A percentile compares a stretch with the other conserved stretches of the same genome.
Conservation (phyloP, 2,113 vertebrate species). For the Columba janthina region DNA sequence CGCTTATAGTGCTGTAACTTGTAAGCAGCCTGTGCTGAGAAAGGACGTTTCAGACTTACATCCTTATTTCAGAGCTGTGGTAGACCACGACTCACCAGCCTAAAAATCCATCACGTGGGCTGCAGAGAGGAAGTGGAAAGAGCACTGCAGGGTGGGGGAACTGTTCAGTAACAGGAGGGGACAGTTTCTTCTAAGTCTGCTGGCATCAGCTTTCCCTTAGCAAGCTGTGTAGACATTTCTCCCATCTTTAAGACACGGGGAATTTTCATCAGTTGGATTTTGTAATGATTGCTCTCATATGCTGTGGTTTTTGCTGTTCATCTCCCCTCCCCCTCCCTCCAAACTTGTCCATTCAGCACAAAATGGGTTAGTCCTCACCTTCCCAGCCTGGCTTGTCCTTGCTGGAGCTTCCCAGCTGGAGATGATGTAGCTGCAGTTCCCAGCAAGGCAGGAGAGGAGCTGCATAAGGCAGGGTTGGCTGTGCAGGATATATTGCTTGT, state of each 20-base stretch:
- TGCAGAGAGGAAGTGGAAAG: constrained; percentile 8
- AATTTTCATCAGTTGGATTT: background rate
- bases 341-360: background rate
- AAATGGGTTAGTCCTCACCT: background rate
- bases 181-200: background rate
- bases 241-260: background rate
- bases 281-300: background rate
- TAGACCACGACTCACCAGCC: constrained; percentile 38
- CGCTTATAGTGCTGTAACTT: background rate
- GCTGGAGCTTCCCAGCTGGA: background rate
- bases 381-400: background rate
- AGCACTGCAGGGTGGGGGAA: background rate
- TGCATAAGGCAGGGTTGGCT: background rate
- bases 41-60: background rate
- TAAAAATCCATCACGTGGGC: background rate
- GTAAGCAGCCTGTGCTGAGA: constrained; percentile 9
- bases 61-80: constrained; percentile 25
- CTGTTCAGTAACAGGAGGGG: background rate
- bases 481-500: background rate
- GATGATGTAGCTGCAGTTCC: background rate
- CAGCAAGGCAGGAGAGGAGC: background rate
- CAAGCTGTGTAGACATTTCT: background rate
- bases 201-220: background rate
- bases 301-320: background rate
- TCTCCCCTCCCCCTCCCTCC: background rate